phyloP scores from a whole-genome alignment of 64 coral and sea anemone genomes.

The Catalaphyllia jardinei region DNA sequence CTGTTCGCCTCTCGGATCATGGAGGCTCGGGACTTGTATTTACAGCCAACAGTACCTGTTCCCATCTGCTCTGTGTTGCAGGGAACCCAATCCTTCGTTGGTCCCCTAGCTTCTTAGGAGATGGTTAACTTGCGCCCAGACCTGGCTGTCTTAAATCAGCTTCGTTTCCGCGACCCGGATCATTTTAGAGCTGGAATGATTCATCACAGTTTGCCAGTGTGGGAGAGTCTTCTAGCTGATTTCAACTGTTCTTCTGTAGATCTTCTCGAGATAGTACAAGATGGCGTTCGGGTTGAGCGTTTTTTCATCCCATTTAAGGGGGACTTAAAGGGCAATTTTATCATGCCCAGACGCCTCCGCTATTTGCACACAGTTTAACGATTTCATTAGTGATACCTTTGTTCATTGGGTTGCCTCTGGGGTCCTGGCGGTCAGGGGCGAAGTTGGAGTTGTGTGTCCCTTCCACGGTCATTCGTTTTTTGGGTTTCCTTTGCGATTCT shows the following conservation, averaged over 20 bases:
- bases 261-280: neutral
- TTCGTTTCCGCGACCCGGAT: neutral
- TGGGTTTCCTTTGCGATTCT: conserved; percentile 27
- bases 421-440: neutral
- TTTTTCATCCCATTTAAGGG: neutral
- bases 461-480: neutral
- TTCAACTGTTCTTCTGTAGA: neutral
- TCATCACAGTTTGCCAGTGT: neutral
- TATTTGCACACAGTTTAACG: no score
- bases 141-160: neutral
- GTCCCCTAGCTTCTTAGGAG: conserved; percentile 9
- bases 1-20: neutral
- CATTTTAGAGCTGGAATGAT: conserved; percentile 34
- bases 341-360: neutral
- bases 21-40: neutral
- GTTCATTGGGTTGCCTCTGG: neutral
- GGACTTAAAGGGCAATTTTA: neutral
- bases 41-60: neutral
- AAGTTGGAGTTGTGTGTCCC: neutral
- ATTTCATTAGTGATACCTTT: neutral
- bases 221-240: neutral
- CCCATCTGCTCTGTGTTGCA: neutral
- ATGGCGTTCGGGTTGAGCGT: neutral
- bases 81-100: conserved; percentile 51
- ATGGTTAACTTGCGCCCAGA: neutral